Percentiles rank a stretch among this genome's conserved stretches.
Conservation (phyloP, 2,888 invertebrate species). For the Harpalus rubripes region DNA sequence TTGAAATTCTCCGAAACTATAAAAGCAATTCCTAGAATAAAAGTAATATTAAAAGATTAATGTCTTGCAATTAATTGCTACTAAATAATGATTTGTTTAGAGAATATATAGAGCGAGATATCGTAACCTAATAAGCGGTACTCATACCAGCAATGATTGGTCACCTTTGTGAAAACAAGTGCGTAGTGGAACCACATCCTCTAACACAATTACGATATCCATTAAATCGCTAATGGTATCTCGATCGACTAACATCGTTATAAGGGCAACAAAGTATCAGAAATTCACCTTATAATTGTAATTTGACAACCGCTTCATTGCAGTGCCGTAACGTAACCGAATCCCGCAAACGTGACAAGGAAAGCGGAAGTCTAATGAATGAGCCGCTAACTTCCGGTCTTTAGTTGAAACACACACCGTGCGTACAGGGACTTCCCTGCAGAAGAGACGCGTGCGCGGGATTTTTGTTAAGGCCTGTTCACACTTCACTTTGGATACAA, state of each 20-base stretch:
- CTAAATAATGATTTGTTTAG: not conserved
- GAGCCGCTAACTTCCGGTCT: constrained; percentile 66
- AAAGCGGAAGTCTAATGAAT: constrained; percentile 66
- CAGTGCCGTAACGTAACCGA: constrained; percentile 46
- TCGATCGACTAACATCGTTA: constrained; percentile 44
- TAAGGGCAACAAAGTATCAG: constrained; percentile 58
- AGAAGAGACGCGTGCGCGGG: constrained; percentile 17
- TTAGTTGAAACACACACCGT: constrained; percentile 58
- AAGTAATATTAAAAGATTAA: not conserved
- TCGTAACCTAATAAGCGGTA: not conserved
- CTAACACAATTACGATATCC: constrained; percentile 64
- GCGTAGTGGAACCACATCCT: not conserved
- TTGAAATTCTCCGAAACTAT: not conserved
- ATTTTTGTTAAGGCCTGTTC: constrained; percentile 6
- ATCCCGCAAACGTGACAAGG: constrained; percentile 52
- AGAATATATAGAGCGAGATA: too few species aligned
- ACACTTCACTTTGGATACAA: not conserved
- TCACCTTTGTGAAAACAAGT: constrained; percentile 11
- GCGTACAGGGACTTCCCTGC: not conserved
- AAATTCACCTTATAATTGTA: constrained; percentile 63
- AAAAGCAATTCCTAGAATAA: not conserved
- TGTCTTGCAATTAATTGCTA: not conserved
- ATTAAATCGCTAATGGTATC: constrained; percentile 56
- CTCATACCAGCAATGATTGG: constrained; percentile 16
- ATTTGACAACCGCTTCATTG: constrained; percentile 59